These are phyloP conservation scores for Synergus laeviventris DNA, from an alignment of 2,888 invertebrate species.

Conservation along the genomic window DNA sequence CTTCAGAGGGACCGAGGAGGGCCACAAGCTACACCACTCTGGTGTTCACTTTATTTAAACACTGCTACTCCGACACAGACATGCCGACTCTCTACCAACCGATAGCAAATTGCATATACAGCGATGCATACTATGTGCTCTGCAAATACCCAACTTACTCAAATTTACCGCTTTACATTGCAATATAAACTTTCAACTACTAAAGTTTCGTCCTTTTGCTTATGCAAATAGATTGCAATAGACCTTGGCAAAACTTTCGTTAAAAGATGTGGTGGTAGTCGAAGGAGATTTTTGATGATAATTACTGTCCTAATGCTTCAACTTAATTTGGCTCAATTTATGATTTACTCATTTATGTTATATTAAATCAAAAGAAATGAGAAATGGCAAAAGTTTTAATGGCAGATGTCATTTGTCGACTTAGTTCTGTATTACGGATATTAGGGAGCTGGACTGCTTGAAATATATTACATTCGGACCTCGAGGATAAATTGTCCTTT, in stretches of 20 bases:
- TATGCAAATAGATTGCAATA: neutral
- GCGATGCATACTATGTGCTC: slow-evolving; percentile 10
- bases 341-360: too few species aligned
- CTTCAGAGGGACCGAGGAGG: slow-evolving; percentile 44
- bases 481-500: slow-evolving; percentile 55
- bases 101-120: slow-evolving; percentile 34
- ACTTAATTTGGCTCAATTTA: too few species aligned
- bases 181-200: neutral
- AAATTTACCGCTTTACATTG: slow-evolving; percentile 4
- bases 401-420: slow-evolving; percentile 57
- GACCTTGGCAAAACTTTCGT: neutral
- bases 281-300: too few species aligned
- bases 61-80: slow-evolving; percentile 44
- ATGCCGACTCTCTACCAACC: slow-evolving; percentile 27
- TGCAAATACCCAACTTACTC: slow-evolving; percentile 27
- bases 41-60: slow-evolving; percentile 50
- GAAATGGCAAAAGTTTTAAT: slow-evolving; percentile 51
- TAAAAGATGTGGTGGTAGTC: too few species aligned
- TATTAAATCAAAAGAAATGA: too few species aligned
- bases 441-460: slow-evolving; percentile 35
- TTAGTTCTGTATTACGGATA: slow-evolving; percentile 52
- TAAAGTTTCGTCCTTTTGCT: neutral
- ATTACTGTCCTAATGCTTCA: too few species aligned
- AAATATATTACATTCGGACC: slow-evolving; percentile 38
- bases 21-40: slow-evolving; percentile 44